These are phyloP conservation scores for Salticus scenicus DNA, from an alignment of 2,888 invertebrate genomes.

Conservation along the genomic window DNA sequence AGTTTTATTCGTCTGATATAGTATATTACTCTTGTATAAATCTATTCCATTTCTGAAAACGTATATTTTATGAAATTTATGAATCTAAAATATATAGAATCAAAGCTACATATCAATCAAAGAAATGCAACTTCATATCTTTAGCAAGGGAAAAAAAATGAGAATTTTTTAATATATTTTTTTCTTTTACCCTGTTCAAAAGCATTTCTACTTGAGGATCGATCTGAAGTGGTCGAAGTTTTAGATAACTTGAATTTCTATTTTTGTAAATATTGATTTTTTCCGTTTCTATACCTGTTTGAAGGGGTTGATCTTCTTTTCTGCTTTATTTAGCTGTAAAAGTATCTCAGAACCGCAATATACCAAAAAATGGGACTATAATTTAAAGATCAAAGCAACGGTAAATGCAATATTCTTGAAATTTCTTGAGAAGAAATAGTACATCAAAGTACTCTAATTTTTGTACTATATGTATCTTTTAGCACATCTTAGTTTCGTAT, in stretches of 20 bases:
- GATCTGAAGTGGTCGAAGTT: background rate
- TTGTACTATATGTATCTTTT: no score
- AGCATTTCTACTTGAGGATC: background rate
- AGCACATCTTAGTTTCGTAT: no score
- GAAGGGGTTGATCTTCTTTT: background rate
- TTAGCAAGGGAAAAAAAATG: no score
- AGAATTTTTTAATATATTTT: no score
- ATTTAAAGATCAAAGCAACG: background rate
- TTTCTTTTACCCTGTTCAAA: no score
- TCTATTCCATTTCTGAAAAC: no score
- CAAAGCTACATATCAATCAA: no score
- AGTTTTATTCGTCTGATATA: no score
- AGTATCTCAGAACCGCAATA: background rate
- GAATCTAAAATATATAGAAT: no score
- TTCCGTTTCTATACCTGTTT: background rate
- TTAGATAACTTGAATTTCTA: background rate
- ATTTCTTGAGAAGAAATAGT: background rate
- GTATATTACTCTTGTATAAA: no score
- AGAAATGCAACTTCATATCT: no score
- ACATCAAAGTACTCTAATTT: background rate
- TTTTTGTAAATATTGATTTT: conserved; percentile 4
- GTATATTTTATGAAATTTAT: no score
- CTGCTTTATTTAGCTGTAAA: background rate
- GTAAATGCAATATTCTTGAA: background rate
- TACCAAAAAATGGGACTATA: background rate